Conservation (phyloP, 2,113 vertebrate species). For the Zosterops pallidus region DNA sequence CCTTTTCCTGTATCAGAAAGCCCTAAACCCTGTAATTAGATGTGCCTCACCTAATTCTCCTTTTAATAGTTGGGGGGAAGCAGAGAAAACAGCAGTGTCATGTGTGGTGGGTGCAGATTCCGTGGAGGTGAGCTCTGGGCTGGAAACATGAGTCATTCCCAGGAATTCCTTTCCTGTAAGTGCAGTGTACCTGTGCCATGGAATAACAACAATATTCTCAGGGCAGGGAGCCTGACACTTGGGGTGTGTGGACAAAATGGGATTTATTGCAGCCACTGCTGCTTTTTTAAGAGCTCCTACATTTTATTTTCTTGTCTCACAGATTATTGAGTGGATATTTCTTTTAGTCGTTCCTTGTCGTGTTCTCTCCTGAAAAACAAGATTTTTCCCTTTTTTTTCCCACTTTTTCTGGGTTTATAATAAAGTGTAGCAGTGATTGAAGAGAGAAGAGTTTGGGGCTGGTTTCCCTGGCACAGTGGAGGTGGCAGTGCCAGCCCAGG, state of each 20-base stretch:
- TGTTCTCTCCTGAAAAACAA: background rate
- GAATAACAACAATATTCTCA: background rate
- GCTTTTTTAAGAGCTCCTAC: background rate
- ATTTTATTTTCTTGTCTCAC: background rate
- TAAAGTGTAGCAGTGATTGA: background rate
- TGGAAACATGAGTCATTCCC: background rate
- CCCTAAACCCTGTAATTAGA: background rate
- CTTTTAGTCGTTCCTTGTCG: background rate
- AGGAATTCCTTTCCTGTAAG: background rate
- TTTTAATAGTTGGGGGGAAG: background rate
- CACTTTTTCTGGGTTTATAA: background rate
- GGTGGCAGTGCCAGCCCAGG: background rate
- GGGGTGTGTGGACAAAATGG: background rate
- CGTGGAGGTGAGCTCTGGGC: background rate
- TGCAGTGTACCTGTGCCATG: background rate
- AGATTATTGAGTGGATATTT: background rate
- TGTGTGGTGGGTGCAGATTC: background rate
- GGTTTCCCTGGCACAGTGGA: background rate
- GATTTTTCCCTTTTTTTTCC: no score
- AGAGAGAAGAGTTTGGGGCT: background rate
- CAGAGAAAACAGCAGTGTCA: background rate
- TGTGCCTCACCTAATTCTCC: slow-evolving; percentile 7
- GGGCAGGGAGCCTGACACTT: background rate
- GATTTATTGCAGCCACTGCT: background rate
- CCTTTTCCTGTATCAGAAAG: background rate